Base-by-base conservation (phyloP, 2,113 vertebrate genomes). In the Spea multiplicata region DNA sequence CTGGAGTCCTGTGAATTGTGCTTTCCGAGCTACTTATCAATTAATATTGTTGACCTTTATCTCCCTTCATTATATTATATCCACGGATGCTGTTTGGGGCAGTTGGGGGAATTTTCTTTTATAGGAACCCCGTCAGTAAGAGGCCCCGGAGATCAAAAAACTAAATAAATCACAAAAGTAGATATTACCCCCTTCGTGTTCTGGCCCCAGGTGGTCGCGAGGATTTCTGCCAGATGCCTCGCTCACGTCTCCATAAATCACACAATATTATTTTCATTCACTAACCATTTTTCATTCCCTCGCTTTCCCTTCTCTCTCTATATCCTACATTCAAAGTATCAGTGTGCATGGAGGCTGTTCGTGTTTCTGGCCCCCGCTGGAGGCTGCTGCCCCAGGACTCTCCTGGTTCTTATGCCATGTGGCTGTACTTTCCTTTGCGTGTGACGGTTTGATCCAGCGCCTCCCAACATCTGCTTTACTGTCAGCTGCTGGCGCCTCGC, bases 391-490 rank as follows among this genome's bases (percentile, higher is more conserved):
- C 30, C 30, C 30, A 30, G 30, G 30, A 30, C 74, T 6, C 83
- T 83, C 84, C 76, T 81, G 50, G 52, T 80, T 83, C 82, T 82
- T 80, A 81, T 82, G 84, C 91, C 91, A 92, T 90, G 90, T 92
- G 91, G 79, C 86, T 85, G 86, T 90, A 91, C 91, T 88, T 85
- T 86, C 86, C 86, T 91, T 30, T 68, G 92, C 92, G 92, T 91
- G 91, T 91, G 88, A 90, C 86, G 85, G 84, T 88, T 71, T 59
- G 83, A 86, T 82, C 83, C 84, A 91, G 93, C 92, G 92, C 92
- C 93, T 90, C 87, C 76, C 81, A 91, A 93, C 93, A 94, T 94
- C 92, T 93, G 93, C 91, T 93, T 92, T 90, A 86, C 82, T 82
- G 91, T 87, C 90, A 87, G 89, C 82, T 86, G 82, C 91, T 92